A percentile compares a stretch with the other conserved stretches of the same genome.
phyloP scores from a whole-genome alignment of 2,113 vertebrate genomes.

The Dromiciops gliroides region DNA sequence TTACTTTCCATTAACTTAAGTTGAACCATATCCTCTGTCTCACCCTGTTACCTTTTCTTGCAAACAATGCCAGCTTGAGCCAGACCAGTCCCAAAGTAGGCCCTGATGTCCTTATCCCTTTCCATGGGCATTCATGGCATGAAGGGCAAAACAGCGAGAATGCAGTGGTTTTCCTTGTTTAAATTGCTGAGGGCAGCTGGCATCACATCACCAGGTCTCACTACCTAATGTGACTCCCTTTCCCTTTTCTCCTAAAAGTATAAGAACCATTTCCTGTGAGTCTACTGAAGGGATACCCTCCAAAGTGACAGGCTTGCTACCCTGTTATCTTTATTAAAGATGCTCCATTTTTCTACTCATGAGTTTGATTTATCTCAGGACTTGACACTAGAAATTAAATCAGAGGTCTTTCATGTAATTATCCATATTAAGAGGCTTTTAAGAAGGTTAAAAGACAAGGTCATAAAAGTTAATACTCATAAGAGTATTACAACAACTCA shows the following conservation, averaged over 20 bases:
- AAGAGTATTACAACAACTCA: not conserved
- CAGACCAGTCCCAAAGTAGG: not conserved
- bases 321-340: not conserved
- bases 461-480: not conserved
- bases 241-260: no score
- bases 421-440: constrained; percentile 9
- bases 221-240: no score
- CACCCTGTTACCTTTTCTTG: not conserved
- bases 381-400: constrained; percentile 8
- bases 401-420: not conserved
- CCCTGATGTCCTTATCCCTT: not conserved
- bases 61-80: not conserved
- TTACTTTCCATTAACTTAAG: not conserved
- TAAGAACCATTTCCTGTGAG: no score
- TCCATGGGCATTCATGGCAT: not conserved
- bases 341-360: not conserved
- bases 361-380: not conserved
- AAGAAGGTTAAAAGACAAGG: constrained; percentile 9
- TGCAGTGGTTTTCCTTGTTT: not conserved
- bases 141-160: not conserved
- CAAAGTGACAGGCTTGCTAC: not conserved
- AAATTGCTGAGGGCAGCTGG: not conserved
- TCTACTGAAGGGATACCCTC: no score
- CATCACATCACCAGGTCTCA: not conserved
- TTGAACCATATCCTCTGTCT: not conserved